A percentile compares a stretch with the other conserved stretches of the same genome.
phyloP scores from a whole-genome alignment of 2,113 vertebrate species.

The Pseudopodoces humilis region DNA sequence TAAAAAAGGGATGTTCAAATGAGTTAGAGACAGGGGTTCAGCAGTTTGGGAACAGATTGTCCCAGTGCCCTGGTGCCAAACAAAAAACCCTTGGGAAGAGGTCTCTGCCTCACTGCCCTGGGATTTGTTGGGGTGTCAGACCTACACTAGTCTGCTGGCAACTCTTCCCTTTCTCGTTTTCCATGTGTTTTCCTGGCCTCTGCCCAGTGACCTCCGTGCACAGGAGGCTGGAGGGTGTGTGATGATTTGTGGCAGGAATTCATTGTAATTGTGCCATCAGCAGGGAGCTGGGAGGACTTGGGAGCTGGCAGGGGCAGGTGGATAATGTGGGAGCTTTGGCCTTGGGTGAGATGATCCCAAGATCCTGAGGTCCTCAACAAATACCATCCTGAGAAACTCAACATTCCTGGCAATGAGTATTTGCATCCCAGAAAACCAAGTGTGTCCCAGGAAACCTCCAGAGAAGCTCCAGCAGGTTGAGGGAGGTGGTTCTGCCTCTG shows the following conservation, averaged over 20 bases:
- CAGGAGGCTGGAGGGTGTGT: neutral
- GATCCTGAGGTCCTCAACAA: neutral
- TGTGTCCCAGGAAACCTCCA: neutral
- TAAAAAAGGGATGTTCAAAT: neutral
- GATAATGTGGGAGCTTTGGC: neutral
- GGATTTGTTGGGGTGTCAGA: neutral
- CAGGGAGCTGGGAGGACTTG: neutral
- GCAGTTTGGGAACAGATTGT: neutral
- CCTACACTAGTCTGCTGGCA: neutral
- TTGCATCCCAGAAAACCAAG: neutral
- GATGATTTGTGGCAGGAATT: neutral
- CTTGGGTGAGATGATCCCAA: neutral
- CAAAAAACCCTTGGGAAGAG: neutral
- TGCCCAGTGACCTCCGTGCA: neutral
- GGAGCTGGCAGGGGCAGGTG: neutral
- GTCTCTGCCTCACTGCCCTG: accelerated
- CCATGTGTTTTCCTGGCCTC: neutral
- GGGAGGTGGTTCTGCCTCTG: neutral
- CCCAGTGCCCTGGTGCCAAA: neutral
- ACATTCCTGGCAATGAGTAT: neutral
- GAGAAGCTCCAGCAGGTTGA: neutral
- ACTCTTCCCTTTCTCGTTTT: neutral
- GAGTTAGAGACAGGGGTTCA: neutral
- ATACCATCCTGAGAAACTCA: neutral
- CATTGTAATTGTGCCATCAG: neutral